phyloP scores from a whole-genome alignment of 2,888 invertebrate species.

The Globia sparganii region DNA sequence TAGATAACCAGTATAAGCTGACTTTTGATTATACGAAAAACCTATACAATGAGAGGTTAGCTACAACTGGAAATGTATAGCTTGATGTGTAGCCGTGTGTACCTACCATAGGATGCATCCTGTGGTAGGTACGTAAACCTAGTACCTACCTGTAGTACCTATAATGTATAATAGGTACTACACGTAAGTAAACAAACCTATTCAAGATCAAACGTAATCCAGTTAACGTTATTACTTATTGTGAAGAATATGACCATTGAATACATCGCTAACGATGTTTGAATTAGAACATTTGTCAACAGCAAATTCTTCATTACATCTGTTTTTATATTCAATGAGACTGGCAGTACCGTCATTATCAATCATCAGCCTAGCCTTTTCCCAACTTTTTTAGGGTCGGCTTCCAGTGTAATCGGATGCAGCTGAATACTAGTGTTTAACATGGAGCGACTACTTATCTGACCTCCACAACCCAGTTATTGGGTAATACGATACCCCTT shows the following conservation, averaged over 20 bases:
- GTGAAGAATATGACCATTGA: slow-evolving; percentile 6
- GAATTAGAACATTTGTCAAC: background rate
- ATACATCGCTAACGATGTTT: slow-evolving; percentile 33
- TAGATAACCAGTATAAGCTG: too few relatives aligned
- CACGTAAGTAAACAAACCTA: slow-evolving; percentile 8
- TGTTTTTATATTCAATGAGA: slow-evolving; percentile 8
- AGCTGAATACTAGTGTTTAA: background rate
- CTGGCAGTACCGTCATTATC: too few relatives aligned
- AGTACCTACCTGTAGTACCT: too few relatives aligned
- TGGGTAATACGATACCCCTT: background rate
- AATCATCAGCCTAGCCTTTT: background rate
- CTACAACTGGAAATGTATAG: too few relatives aligned
- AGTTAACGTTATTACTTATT: slow-evolving; percentile 42
- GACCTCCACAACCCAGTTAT: background rate
- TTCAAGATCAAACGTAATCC: slow-evolving; percentile 23
- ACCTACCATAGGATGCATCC: too few relatives aligned
- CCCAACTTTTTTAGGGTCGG: background rate
- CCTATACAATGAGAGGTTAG: too few relatives aligned
- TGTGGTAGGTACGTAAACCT: too few relatives aligned
- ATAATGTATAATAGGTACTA: background rate
- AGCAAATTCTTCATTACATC: slow-evolving; percentile 3
- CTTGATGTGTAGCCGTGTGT: too few relatives aligned
- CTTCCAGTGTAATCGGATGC: background rate
- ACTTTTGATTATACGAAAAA: too few relatives aligned
- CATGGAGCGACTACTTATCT: background rate